A percentile compares a stretch with the other conserved stretches of the same genome.
Evolutionary conservation across 1,140 invertebrate species (phyloP).

Genomic region (Octopus bimaculoides): DNA sequence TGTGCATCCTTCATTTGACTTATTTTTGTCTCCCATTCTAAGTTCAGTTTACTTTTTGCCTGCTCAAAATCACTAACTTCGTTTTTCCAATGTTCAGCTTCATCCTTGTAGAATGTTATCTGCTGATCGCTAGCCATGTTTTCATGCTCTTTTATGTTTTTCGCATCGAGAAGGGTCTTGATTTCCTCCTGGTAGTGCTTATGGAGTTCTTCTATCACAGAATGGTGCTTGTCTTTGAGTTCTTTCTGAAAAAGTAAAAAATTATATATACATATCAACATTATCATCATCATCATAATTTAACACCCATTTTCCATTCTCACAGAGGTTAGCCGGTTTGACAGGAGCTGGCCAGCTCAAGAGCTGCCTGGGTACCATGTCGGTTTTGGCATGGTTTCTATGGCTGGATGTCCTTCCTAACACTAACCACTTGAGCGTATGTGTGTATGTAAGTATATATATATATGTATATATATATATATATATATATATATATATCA

Average conservation of each 20-base stretch:
- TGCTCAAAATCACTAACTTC: constrained; percentile 33
- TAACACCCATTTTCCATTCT: too few relatives aligned
- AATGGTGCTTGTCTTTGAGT: constrained; percentile 39
- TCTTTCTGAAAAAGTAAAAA: constrained; percentile 31
- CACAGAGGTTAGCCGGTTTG: too few relatives aligned
- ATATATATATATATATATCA: too few relatives aligned
- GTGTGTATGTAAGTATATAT: too few relatives aligned
- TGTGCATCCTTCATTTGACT: constrained; percentile 52
- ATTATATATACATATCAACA: background rate
- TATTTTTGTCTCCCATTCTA: constrained; percentile 52
- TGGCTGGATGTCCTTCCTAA: too few relatives aligned
- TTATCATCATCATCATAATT: too few relatives aligned
- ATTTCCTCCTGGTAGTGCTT: constrained; percentile 45
- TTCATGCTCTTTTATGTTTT: constrained; percentile 9
- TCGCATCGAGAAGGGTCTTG: constrained; percentile 36
- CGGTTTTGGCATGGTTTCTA: too few relatives aligned
- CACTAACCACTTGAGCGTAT: too few relatives aligned
- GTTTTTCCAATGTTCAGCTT: background rate
- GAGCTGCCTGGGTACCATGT: too few relatives aligned
- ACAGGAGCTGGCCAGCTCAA: too few relatives aligned
- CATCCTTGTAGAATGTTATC: background rate
- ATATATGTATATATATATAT: too few relatives aligned
- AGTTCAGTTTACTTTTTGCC: constrained; percentile 31
- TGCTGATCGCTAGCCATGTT: background rate
- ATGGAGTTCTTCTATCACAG: constrained; percentile 42